These are phyloP conservation scores for Drosophila serrata DNA, from an alignment of 1,140 invertebrate species.

Conservation along the genomic window DNA sequence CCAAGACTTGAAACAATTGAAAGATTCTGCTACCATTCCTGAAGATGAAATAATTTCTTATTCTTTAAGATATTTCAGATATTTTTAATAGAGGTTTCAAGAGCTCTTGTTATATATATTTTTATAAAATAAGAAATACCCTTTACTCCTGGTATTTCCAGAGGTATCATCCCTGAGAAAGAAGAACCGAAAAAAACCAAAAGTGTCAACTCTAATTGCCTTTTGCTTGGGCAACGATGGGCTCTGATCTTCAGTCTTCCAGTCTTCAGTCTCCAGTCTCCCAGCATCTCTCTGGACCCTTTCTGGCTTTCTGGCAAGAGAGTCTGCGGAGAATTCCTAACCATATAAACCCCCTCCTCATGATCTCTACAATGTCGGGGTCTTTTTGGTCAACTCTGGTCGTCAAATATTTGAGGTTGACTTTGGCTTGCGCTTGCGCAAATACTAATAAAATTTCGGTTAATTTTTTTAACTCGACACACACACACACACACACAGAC, in stretches of 20 bases:
- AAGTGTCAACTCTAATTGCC: conserved; percentile 85
- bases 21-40: not conserved
- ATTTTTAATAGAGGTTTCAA: not conserved
- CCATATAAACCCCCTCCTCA: conserved; percentile 23
- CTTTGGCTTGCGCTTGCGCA: conserved; percentile 82
- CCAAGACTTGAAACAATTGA: not conserved
- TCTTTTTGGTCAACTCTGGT: conserved; percentile 58
- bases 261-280: not conserved
- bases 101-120: too few species aligned
- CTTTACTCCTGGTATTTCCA: not conserved
- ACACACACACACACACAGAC: conserved; percentile 32
- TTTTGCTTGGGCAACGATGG: conserved; percentile 67
- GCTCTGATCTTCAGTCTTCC: not conserved
- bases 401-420: conserved; percentile 79
- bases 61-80: not conserved
- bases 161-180: conserved; percentile 5
- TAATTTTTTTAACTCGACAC: conserved; percentile 85
- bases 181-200: conserved; percentile 63
- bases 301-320: conserved; percentile 11
- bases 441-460: conserved; percentile 85
- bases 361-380: conserved; percentile 17
- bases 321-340: conserved; percentile 42
- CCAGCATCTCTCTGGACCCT: conserved; percentile 22
- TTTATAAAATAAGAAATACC: not conserved
- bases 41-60: not conserved